phyloP scores from a whole-genome alignment of 2,797 vertebrate species.

The Ispidina picta region DNA sequence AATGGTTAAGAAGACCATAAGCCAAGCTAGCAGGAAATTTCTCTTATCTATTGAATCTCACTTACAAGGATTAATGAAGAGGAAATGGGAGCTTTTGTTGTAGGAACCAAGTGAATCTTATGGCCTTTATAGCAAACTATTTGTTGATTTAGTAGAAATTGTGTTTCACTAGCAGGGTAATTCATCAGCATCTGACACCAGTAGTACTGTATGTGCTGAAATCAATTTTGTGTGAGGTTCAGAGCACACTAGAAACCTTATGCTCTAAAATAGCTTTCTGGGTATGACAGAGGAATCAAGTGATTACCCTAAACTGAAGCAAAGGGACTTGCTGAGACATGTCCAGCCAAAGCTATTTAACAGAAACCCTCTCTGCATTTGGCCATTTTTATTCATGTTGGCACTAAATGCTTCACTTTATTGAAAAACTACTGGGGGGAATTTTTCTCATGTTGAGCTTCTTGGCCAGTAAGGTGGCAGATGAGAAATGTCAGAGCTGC shows the following conservation, averaged over 20 bases:
- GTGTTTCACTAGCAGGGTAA: slow-evolving; percentile 72
- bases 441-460: neutral
- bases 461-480: neutral
- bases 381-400: neutral
- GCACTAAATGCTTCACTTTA: slow-evolving; percentile 12
- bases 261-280: slow-evolving; percentile 40
- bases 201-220: slow-evolving; percentile 61
- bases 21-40: slow-evolving; percentile 45
- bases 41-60: slow-evolving; percentile 61
- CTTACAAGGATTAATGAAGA: slow-evolving; percentile 75
- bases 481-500: neutral
- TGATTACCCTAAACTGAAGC: slow-evolving; percentile 25
- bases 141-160: slow-evolving; percentile 81
- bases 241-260: slow-evolving; percentile 52
- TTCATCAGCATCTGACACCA: slow-evolving; percentile 74
- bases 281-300: slow-evolving; percentile 18
- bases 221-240: slow-evolving; percentile 73
- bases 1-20: neutral
- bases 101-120: slow-evolving; percentile 64
- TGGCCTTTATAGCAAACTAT: slow-evolving; percentile 73
- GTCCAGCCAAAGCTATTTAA: slow-evolving; percentile 38
- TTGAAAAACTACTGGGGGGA: neutral
- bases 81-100: slow-evolving; percentile 64
- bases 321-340: neutral
- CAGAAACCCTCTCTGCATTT: neutral